These are phyloP conservation scores for Scaptomyza cyrtandrae DNA, from an alignment of 2,888 invertebrate genomes.

Conservation along the genomic window DNA sequence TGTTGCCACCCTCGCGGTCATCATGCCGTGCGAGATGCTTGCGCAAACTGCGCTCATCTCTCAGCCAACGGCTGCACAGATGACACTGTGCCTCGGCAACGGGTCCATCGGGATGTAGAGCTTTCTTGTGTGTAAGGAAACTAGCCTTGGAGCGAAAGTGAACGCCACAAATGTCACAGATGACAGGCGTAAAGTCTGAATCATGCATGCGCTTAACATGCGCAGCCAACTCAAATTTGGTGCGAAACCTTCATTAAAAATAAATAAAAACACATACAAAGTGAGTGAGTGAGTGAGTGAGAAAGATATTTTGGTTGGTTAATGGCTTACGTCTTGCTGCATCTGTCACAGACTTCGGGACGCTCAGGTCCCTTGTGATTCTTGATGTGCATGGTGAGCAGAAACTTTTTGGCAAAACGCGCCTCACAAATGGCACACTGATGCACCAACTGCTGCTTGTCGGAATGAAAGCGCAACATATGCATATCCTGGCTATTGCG, in stretches of 20 bases:
- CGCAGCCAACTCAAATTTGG: constrained; percentile 69
- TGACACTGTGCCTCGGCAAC: constrained; percentile 70
- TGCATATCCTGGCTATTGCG: constrained; percentile 77
- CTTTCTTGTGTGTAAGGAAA: constrained; percentile 70
- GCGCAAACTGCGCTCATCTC: constrained; percentile 69
- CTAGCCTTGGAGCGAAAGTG: constrained; percentile 72
- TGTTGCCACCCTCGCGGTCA: constrained; percentile 66
- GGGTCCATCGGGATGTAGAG: constrained; percentile 70
- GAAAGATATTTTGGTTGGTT: not conserved
- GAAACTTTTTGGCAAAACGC: constrained; percentile 71
- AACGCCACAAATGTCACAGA: constrained; percentile 73
- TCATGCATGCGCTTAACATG: constrained; percentile 70
- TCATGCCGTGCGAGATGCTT: constrained; percentile 69
- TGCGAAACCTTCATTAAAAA: constrained; percentile 58
- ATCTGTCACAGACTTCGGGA: constrained; percentile 61
- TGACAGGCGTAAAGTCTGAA: constrained; percentile 70
- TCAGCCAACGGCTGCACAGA: constrained; percentile 69
- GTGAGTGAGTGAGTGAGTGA: not conserved
- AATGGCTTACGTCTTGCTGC: constrained; percentile 58
- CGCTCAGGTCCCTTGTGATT: constrained; percentile 70
- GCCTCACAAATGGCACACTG: constrained; percentile 64
- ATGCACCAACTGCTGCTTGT: constrained; percentile 70
- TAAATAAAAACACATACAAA: constrained; percentile 1
- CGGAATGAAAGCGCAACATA: constrained; percentile 73
- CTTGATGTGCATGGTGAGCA: constrained; percentile 75